These are phyloP conservation scores for Ophonus ardosiacus DNA, from an alignment of 2,888 invertebrate species.

Conservation along the genomic window DNA sequence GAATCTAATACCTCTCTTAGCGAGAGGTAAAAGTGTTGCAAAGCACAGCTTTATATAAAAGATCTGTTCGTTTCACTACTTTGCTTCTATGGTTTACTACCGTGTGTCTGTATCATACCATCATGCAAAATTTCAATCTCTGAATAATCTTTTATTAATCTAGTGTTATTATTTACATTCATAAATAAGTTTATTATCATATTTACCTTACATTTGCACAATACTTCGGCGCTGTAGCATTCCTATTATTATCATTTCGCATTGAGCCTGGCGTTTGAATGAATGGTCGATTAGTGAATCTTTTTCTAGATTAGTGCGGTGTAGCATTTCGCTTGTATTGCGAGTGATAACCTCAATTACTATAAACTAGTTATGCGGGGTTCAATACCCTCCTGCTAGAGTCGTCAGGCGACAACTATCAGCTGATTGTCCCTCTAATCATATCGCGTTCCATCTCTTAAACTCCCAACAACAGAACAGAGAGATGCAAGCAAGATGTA, in stretches of 20 bases:
- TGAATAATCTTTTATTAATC: too few relatives aligned
- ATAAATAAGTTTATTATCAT: too few relatives aligned
- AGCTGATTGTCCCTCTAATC: slow-evolving; percentile 44
- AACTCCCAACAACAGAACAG: background rate
- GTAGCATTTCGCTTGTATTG: background rate
- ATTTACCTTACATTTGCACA: background rate
- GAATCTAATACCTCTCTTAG: too few relatives aligned
- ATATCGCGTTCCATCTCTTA: slow-evolving; percentile 36
- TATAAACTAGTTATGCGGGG: slow-evolving; percentile 45
- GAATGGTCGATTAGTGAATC: background rate
- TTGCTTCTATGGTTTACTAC: too few relatives aligned
- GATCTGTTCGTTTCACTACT: too few relatives aligned
- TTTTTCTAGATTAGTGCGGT: background rate
- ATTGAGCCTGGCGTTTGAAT: background rate
- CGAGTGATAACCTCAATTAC: slow-evolving; percentile 46
- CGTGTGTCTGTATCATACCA: too few relatives aligned
- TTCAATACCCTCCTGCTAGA: slow-evolving; percentile 27
- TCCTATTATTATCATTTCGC: too few relatives aligned
- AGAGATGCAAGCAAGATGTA: background rate
- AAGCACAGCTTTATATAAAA: too few relatives aligned
- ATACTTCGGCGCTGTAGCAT: background rate
- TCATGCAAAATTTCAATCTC: too few relatives aligned
- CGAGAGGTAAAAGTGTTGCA: too few relatives aligned
- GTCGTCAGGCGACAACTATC: slow-evolving; percentile 38
- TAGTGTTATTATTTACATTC: too few relatives aligned